Evolutionary conservation across 2,888 invertebrate genomes (phyloP), one percentile per base, ranked within the genome.

Genomic region (Entomobrya multifasciata): DNA sequence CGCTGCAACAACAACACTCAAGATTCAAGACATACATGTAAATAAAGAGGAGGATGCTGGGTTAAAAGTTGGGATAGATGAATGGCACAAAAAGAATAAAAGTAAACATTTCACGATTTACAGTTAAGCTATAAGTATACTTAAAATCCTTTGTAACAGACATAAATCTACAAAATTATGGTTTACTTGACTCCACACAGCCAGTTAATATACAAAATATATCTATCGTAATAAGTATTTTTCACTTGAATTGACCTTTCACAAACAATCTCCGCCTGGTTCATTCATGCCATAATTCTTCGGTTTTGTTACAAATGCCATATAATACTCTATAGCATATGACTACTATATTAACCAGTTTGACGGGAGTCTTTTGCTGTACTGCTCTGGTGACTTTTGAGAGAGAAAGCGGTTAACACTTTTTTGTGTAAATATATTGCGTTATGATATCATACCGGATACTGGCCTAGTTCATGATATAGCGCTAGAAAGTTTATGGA

Each of bases 161-260:
- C 13, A n/a, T n/a, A n/a, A 49, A 49, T 49, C 49, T 49, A 49
- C n/a, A 49, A 49, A 49, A 36, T 36, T 36, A 36, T 36, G 36
- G 5, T 36, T 4, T 36, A 36, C 36, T 36, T 15, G n/a, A n/a
- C 15, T 3, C 2, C 13, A 49, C n/a, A 49, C 8, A 5, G 2
- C 57, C 13, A 8, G 15, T 22, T 17, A 13, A 2, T 57, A 13
- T 57, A 20, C 20, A 22, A n/a, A 1, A 57, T n/a, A 57, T 22
- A 4, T 57, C 11, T 78, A 22, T 44, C 62, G 44, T 22, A 72
- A 41, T 36, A 60, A 49, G 49, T 49, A 79, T 79, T 79, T 79
- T 65, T 79, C 79, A 79, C 65, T 49, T 79, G 65, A 79, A 65
- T 79, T 49, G 65, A 79, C 79, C 79, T 79, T 49, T 79, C 49